Percentiles rank a stretch among this genome's conserved stretches.
Conservation (phyloP, 2,797 vertebrate species). For the Lutjanus argentimaculatus region DNA sequence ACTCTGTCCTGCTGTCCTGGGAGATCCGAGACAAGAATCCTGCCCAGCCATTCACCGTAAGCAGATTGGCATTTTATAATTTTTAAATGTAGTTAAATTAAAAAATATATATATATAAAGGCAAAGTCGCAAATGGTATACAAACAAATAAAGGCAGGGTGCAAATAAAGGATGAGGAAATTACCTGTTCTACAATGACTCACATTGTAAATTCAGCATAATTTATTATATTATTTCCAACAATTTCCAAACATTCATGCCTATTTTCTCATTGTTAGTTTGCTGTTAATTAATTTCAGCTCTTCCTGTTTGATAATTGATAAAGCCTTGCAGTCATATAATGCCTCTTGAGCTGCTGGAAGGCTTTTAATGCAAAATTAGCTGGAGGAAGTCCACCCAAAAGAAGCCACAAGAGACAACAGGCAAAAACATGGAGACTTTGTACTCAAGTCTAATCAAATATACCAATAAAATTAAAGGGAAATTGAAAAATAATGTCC, state of each 20-base stretch:
- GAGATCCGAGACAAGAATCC: conserved; percentile 97
- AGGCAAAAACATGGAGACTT: conserved; percentile 7
- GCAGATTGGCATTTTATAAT: conserved; percentile 52
- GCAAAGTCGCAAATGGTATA: neutral
- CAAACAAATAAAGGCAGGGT: neutral
- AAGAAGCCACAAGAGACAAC: neutral
- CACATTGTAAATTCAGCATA: conserved; percentile 3
- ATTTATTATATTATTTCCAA: conserved; percentile 3
- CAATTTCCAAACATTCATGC: neutral
- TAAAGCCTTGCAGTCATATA: neutral
- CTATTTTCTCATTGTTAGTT: conserved; percentile 2
- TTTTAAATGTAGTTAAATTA: conserved; percentile 4
- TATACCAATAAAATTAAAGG: conserved; percentile 2
- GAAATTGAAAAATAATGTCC: neutral
- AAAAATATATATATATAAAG: conserved; percentile 1
- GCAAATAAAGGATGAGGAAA: neutral
- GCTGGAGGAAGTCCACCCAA: neutral
- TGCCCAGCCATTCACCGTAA: conserved; percentile 95
- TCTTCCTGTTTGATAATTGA: conserved; percentile 12
- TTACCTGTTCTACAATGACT: neutral
- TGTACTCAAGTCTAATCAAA: neutral
- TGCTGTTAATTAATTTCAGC: neutral
- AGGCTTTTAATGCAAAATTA: conserved; percentile 18
- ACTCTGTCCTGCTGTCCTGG: conserved; percentile 96
- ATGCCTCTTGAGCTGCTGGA: conserved; percentile 4